Percentiles rank a stretch among this genome's conserved stretches.
phyloP scores from a whole-genome alignment of 1,140 invertebrate species.

The Gryllus bimaculatus region DNA sequence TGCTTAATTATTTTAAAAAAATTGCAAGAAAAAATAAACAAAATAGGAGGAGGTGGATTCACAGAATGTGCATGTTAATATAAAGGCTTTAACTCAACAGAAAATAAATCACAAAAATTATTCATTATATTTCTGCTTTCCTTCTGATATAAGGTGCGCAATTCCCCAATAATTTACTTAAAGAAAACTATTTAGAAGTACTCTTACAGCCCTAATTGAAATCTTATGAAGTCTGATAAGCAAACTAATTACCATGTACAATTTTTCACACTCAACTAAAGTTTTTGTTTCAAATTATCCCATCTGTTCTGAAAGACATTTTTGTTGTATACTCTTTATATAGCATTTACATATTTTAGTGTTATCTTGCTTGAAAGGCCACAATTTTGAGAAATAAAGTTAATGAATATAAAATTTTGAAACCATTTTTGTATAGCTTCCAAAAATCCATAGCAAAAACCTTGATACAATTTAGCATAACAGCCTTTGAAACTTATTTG shows the following conservation, averaged over 20 bases:
- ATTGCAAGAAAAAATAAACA: neutral
- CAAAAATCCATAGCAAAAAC: too few relatives aligned
- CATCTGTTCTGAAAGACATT: constrained; percentile 24
- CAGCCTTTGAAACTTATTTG: too few relatives aligned
- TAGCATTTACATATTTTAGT: constrained; percentile 25
- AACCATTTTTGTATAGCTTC: neutral
- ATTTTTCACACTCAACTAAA: constrained; percentile 22
- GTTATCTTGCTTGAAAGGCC: constrained; percentile 23
- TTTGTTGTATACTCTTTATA: constrained; percentile 25
- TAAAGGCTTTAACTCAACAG: neutral
- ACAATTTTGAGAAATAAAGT: constrained; percentile 22
- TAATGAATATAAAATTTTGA: constrained; percentile 12
- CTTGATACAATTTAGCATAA: too few relatives aligned
- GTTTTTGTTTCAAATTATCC: constrained; percentile 25
- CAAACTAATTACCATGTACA: constrained; percentile 2
- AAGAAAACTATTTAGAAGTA: constrained; percentile 14
- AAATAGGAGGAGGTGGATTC: neutral
- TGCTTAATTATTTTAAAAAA: neutral
- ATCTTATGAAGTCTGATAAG: neutral
- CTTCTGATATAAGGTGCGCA: neutral
- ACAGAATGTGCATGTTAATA: neutral
- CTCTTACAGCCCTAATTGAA: neutral
- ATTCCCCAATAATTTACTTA: neutral
- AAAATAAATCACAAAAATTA: neutral
- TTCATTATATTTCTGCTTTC: constrained; percentile 4